Evolutionary conservation across 2,113 vertebrate species (phyloP).

Genomic region (Gobius niger): DNA sequence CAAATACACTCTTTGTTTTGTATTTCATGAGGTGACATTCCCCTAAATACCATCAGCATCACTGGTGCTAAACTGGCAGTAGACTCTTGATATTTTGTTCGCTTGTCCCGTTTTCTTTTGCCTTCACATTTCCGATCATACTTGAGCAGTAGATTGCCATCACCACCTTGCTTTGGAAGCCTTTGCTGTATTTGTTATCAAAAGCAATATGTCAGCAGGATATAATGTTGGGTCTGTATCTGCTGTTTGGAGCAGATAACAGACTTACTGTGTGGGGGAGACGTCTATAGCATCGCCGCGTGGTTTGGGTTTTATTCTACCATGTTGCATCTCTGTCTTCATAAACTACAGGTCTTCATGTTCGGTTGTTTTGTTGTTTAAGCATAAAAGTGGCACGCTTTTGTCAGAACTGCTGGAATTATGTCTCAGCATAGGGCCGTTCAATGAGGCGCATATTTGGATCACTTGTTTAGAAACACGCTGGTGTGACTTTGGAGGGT

Average conservation of each 20-base stretch:
- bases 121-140: conserved; percentile 2
- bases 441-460: neutral
- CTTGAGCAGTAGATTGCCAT: conserved; percentile 24
- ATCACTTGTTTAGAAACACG: neutral
- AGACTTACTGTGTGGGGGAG: conserved; percentile 3
- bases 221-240: conserved; percentile 25
- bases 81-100: neutral
- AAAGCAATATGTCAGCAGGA: conserved; percentile 35
- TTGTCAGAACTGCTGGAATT: neutral
- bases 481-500: neutral
- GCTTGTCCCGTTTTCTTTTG: neutral
- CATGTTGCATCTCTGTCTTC: neutral
- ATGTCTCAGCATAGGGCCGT: too few relatives aligned
- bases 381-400: neutral
- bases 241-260: conserved; percentile 35
- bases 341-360: neutral
- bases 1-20: neutral
- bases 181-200: conserved; percentile 35
- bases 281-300: conserved; percentile 12
- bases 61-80: neutral
- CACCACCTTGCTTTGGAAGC: conserved; percentile 27
- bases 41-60: neutral
- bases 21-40: neutral
- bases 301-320: conserved; percentile 17
- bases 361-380: neutral